Evolutionary conservation across 2,888 invertebrate genomes (phyloP).

Genomic region (Cybosia mesomella): DNA sequence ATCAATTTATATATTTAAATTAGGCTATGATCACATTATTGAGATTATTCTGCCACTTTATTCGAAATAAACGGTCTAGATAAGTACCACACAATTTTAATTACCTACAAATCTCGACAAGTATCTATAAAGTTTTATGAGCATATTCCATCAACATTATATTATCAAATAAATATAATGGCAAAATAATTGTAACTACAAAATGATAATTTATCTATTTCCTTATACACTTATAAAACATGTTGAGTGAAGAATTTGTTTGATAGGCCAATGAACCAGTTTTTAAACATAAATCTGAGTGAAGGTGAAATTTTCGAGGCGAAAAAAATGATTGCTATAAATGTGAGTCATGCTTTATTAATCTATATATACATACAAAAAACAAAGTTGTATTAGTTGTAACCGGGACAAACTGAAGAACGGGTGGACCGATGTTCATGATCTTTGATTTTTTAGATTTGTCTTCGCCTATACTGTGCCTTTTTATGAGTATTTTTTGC

Average conservation of each 20-base stretch:
- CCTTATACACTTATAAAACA: slow-evolving; percentile 25
- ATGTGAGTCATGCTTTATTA: background rate
- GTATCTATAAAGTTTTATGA: slow-evolving; percentile 16
- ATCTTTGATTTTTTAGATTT: no score
- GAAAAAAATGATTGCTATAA: background rate
- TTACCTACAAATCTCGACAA: slow-evolving; percentile 17
- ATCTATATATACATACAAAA: no score
- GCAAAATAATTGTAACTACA: slow-evolving; percentile 29
- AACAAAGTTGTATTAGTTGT: no score
- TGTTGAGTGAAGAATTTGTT: slow-evolving; percentile 19
- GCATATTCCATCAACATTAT: slow-evolving; percentile 15
- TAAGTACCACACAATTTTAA: slow-evolving; percentile 12
- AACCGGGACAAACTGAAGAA: no score
- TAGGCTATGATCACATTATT: slow-evolving; percentile 1
- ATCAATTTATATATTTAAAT: background rate
- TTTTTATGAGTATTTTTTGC: no score
- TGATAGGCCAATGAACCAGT: slow-evolving; percentile 14
- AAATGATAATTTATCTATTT: slow-evolving; percentile 40
- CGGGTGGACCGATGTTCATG: no score
- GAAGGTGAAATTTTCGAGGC: background rate
- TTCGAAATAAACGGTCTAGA: slow-evolving; percentile 9
- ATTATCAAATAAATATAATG: slow-evolving; percentile 36
- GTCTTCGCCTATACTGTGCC: no score
- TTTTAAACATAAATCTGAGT: slow-evolving; percentile 3
- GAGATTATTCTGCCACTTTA: slow-evolving; percentile 10